Evolutionary conservation across 2,797 vertebrate genomes (phyloP).

Genomic region (Peromyscus aztecus): DNA sequence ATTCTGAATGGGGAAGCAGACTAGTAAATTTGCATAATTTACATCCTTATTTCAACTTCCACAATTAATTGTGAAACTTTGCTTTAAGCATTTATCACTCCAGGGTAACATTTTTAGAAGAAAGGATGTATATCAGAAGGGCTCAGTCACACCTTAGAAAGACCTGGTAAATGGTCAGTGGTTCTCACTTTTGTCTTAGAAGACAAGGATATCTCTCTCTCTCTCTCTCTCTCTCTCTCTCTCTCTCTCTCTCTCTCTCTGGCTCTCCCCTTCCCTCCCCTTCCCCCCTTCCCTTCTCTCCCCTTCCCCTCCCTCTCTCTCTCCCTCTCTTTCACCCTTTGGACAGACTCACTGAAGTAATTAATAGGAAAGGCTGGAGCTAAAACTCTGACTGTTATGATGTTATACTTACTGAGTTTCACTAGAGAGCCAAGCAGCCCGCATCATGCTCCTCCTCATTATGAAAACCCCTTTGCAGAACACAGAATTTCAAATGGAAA

Average conservation of each 20-base stretch:
- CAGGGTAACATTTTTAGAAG: constrained; percentile 17
- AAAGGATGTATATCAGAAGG: neutral
- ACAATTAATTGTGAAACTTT: constrained; percentile 39
- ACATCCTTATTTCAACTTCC: constrained; percentile 5
- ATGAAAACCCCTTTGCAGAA: neutral
- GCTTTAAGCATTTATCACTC: constrained; percentile 11
- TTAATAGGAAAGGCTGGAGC: neutral
- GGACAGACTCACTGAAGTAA: constrained; percentile 50
- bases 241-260: neutral
- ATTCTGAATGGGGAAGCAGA: neutral
- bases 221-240: neutral
- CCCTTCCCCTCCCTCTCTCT: fast-evolving
- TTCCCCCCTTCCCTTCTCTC: too few species aligned
- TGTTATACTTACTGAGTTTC: neutral
- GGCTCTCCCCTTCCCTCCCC: fast-evolving
- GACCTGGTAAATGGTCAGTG: neutral
- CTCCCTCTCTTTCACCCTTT: neutral
- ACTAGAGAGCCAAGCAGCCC: neutral
- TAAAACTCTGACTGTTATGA: constrained; percentile 2
- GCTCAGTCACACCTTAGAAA: neutral
- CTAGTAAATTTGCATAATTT: neutral
- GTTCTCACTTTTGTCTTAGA: neutral
- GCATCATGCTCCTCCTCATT: neutral
- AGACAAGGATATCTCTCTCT: neutral
- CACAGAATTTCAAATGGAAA: constrained; percentile 34